These are phyloP conservation scores for Mola mola DNA, from an alignment of 2,113 vertebrate genomes.

Conservation along the genomic window DNA sequence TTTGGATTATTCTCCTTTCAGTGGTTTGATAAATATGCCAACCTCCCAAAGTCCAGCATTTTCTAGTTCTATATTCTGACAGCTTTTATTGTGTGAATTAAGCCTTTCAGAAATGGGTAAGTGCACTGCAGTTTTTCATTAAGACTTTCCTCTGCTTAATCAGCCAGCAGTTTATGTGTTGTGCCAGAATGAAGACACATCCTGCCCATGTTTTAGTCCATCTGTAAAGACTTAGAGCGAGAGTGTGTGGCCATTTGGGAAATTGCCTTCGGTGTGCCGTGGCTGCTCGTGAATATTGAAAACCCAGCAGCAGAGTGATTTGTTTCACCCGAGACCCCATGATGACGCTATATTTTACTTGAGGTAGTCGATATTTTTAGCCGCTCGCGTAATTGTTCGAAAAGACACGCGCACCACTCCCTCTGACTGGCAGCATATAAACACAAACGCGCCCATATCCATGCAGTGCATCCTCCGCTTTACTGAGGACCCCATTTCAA, in stretches of 20 bases:
- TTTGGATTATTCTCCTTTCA: neutral
- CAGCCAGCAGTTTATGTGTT: conserved; percentile 7
- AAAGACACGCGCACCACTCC: conserved; percentile 1
- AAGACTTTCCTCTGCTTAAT: neutral
- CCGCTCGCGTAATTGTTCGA: conserved; percentile 5
- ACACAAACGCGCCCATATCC: conserved; percentile 15
- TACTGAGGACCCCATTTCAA: conserved; percentile 45
- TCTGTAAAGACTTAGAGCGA: conserved; percentile 64
- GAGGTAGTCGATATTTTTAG: conserved; percentile 26
- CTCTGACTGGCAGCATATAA: conserved; percentile 12
- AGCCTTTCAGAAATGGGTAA: neutral
- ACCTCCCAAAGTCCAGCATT: neutral
- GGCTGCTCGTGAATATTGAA: conserved; percentile 64
- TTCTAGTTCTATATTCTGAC: neutral
- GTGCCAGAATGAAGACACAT: conserved; percentile 20
- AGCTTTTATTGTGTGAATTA: neutral
- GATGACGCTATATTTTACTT: conserved; percentile 25
- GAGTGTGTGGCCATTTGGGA: conserved; percentile 70
- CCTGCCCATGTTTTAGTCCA: conserved; percentile 19
- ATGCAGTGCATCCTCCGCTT: conserved; percentile 13
- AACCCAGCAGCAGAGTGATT: conserved; percentile 45
- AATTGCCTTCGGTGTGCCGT: conserved; percentile 62
- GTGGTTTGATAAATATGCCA: neutral
- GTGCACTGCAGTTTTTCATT: neutral
- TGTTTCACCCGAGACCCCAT: conserved; percentile 34